Evolutionary conservation across 2,888 invertebrate species (phyloP), one percentile per base, ranked within the genome.

Genomic region (Anarsia innoxiella): DNA sequence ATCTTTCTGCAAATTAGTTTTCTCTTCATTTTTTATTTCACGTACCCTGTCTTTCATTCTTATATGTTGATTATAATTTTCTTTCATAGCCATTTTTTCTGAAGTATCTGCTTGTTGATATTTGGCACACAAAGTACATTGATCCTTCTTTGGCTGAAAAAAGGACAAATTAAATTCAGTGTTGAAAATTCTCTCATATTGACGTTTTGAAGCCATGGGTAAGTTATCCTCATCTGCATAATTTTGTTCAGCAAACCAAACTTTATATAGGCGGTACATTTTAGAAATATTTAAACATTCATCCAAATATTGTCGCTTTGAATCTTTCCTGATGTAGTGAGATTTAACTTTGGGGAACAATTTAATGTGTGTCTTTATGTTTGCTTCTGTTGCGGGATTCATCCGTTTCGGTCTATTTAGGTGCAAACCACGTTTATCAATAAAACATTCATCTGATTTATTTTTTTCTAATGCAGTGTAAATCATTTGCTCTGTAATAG

Each of bases 141-240:
- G 40, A 45, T 51, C 49, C 40, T 53, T 54, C 39, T 56, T 53
- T 12, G 52, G 49, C 12, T 38, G 39, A 36, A 51, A 48, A 46
- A 56, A 56, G 2, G 47, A 53, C 11, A 49, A 39, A 28, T 58
- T 56, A 36, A 46, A 59, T 36, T 54, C 47, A 2, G 43, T 46
- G 30, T 51, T 53, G 38, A 59, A 52, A 30, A 56, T 41, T 16
- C 28, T 40, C 36, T 44, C 42, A 19, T 46, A 46, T n/a, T 44
- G 44, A 3, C 44, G 33, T 35, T 41, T 43, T 9, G 31, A 31
- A 3, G 39, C 43, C 31, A 32, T 40, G n/a, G n/a, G n/a, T n/a
- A n/a, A n/a, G n/a, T n/a, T n/a, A n/a, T n/a, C n/a, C 6, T 10
- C 40, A 29, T 31, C 10, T 28, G 23, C 3, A 12, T 23, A 37